Base-by-base conservation (phyloP, 2,888 invertebrate species). In the Hemicrepidius hirtus region DNA sequence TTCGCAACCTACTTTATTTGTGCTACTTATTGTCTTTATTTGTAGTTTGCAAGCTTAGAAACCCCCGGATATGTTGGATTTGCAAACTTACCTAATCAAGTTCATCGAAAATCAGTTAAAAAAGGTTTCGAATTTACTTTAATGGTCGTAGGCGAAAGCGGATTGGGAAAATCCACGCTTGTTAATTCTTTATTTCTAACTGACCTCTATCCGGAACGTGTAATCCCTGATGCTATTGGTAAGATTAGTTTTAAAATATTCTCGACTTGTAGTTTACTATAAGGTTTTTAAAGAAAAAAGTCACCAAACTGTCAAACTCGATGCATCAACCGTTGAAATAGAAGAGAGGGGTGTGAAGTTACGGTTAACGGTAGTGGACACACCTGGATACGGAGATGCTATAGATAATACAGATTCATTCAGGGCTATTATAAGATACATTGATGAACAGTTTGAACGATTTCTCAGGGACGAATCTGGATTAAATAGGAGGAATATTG, bases 51-150 rank as follows among this genome's bases (percentile, higher is more conserved):
- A 63, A 93, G 93, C 82, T 86, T 95, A 79, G 95, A 95, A 86
- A 94, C 95, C 0, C 94, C 95, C 32, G 95, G 95, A 20, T 98
- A 97, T 88, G 93, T 97, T 40, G 97, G 97, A 2, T 97, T 97
- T 87, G 98, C 97, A 62, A 98, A 98, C 88, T 87, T 98, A 41
- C 98, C 98, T 0, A 97, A 98, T 87, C 98, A 98, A 87, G 97
- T 98, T 24, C 97, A 98, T 86, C 90, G 98, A 76, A 98, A 98
- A 87, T 97, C 97, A 0, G 98, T 98, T 65, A 98, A 98, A 87
- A 98, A 97, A 85, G 98, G 98, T 20, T 98, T 98, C 85, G 98
- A 98, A 87, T 98, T 98, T 85, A 98, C 98, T 0, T 88, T 98
- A 10, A 98, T 98, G 98, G 97, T 98, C 67, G 97, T 86, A 5